Percentiles rank a stretch among this genome's conserved stretches.
Conservation (phyloP, 2,113 vertebrate genomes). For the Actenoides lindsayi region DNA sequence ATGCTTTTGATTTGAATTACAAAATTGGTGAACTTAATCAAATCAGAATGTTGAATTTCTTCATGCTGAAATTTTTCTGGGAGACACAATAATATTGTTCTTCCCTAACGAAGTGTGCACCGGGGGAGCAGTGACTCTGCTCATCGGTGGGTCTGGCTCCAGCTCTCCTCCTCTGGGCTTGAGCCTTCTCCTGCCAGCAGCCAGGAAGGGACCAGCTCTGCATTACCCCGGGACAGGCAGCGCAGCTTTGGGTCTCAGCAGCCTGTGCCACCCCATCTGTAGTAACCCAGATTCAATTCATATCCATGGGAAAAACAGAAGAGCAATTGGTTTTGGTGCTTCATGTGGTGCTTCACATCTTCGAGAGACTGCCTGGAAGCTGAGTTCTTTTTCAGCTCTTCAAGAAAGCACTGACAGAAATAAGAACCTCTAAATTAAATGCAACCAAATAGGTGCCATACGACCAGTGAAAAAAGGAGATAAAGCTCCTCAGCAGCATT, state of each 20-base stretch:
- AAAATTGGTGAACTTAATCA: neutral
- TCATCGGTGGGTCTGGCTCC: neutral
- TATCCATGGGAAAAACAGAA: neutral
- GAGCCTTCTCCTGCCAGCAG: neutral
- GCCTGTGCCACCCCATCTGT: rapidly evolving
- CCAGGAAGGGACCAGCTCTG: neutral
- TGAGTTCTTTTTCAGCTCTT: neutral
- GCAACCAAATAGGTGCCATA: neutral
- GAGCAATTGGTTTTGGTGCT: neutral
- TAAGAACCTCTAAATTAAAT: neutral
- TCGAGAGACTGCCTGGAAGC: neutral
- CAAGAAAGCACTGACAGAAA: neutral
- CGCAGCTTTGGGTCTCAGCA: neutral
- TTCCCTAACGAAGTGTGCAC: neutral
- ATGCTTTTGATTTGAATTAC: neutral
- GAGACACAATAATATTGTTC: neutral
- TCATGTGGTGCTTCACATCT: neutral
- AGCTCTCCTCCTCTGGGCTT: neutral
- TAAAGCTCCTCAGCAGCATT: neutral
- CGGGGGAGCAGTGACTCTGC: neutral
- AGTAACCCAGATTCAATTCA: neutral
- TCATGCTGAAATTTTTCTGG: neutral
- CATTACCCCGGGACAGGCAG: neutral
- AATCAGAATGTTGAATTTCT: neutral
- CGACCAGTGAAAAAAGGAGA: neutral